These are phyloP conservation scores for Calcarius lapponicus DNA, from an alignment of 2,797 vertebrate species.

Conservation along the genomic window DNA sequence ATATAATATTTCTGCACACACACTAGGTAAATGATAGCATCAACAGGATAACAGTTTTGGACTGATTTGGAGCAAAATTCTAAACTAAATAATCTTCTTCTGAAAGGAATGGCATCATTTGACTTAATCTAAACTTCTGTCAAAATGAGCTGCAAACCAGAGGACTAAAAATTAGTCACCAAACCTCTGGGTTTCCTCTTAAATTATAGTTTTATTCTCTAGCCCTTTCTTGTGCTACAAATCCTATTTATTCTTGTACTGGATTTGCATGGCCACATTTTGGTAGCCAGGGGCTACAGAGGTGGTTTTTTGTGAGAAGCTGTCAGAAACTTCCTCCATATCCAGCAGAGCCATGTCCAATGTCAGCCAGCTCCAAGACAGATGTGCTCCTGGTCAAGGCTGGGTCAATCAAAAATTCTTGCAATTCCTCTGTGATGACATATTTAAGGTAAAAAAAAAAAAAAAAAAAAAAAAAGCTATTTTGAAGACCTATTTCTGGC, in stretches of 20 bases:
- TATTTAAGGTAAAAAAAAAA: background rate
- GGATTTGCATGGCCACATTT: background rate
- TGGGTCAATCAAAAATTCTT: background rate
- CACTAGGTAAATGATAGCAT: slow-evolving; percentile 34
- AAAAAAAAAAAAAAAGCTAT: too few species aligned
- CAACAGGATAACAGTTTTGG: slow-evolving; percentile 38
- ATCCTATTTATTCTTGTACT: background rate
- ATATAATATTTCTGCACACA: slow-evolving; percentile 38
- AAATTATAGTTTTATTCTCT: background rate
- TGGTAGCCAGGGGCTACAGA: background rate
- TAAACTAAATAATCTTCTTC: slow-evolving; percentile 38
- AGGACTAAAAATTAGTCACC: background rate
- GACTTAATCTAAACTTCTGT: slow-evolving; percentile 15
- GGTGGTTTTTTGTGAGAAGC: background rate
- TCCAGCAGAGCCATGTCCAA: background rate
- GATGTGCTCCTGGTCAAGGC: rapidly evolving
- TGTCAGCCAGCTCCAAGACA: background rate
- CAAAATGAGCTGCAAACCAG: background rate
- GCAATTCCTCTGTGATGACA: background rate
- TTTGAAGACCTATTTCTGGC: too few species aligned
- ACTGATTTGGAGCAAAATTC: background rate
- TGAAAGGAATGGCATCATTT: background rate
- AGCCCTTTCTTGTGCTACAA: background rate
- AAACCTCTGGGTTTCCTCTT: background rate
- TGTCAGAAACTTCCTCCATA: background rate